Conservation (phyloP, 1,140 invertebrate genomes). For the Heterodera schachtii region DNA sequence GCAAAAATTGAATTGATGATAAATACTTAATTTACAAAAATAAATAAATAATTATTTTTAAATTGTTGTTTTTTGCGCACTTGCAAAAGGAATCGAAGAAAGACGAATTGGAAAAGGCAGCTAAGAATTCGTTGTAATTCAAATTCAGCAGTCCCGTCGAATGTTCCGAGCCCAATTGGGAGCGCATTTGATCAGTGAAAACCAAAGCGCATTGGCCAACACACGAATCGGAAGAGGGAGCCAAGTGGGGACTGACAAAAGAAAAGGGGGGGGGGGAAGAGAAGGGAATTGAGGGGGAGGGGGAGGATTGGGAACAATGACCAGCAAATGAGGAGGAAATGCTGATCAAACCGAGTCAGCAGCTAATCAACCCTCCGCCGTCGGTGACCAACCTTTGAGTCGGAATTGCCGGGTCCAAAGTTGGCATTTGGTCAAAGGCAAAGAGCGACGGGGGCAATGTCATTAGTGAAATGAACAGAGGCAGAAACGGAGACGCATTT, state of each 20-base stretch:
- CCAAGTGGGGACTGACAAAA: conserved; percentile 44
- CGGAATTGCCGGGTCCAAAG: neutral
- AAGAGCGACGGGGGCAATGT: neutral
- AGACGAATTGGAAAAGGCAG: conserved; percentile 60
- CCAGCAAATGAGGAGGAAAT: no score
- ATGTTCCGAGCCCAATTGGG: conserved; percentile 49
- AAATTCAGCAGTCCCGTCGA: conserved; percentile 58
- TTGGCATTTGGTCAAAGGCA: conserved; percentile 8
- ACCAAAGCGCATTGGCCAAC: conserved; percentile 63
- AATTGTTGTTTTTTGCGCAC: conserved; percentile 22
- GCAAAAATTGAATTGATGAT: conserved; percentile 61
- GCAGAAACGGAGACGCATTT: neutral
- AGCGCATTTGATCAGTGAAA: conserved; percentile 58
- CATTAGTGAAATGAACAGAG: neutral
- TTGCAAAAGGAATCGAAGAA: conserved; percentile 64
- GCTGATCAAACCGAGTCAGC: no score
- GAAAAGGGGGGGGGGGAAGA: neutral
- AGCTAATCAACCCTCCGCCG: no score
- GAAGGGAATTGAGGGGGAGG: neutral
- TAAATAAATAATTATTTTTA: conserved; percentile 8
- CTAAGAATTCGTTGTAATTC: conserved; percentile 65
- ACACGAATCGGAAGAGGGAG: conserved; percentile 57
- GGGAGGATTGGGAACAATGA: neutral
- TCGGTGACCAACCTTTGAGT: conserved; percentile 4
- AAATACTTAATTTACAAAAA: conserved; percentile 51